Base-by-base conservation (phyloP, 2,113 vertebrate species). In the Apus apus region DNA sequence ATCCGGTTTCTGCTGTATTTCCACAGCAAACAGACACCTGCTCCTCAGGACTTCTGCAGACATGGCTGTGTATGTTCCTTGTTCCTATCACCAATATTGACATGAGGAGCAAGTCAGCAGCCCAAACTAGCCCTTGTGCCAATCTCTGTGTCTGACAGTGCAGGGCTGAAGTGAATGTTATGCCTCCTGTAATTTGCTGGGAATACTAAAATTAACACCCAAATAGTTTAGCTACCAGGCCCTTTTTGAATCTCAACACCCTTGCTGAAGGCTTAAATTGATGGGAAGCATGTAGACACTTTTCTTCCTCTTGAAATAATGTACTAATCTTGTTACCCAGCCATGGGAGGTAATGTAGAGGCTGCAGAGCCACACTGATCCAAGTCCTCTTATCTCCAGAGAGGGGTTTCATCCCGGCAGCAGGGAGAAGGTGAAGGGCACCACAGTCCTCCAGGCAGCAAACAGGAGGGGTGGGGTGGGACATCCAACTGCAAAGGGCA, bases 341-440 rank as follows among this genome's bases (percentile, higher is more conserved):
- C 61, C 13, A 5, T 1, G 2, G 20, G 8, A 18, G 29, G n/a
- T 15, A 22, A 34, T 1, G 4, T 1, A 9, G 38, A 29, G 30
- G 14, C 32, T 22, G 57, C 62, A 11, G 11, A 46, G 38, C 53
- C 29, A 29, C 30, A 6, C 13, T 3, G 32, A 11, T 9, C 4
- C 21, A 1, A 3, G 18, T 3, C 45, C 70, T 27, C n/a, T 10
- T 26, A 25, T 3, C 11, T 6, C 25, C 1, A 10, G 29, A 13
- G 40, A 27, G 54, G 5, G 25, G 46, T 16, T 26, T 26, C 20
- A 9, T 8, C 46, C 38, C 6, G 38, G 62, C 62, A 54, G 70
- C 40, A 40, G 19, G 3, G 1, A 8, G 15, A 2, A 19, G 57
- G 40, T 2, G 13, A 38, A 25, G 25, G 51, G 54, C 45, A 21